Conservation (phyloP, 1,140 invertebrate genomes). For the Aleiodes sp. region DNA sequence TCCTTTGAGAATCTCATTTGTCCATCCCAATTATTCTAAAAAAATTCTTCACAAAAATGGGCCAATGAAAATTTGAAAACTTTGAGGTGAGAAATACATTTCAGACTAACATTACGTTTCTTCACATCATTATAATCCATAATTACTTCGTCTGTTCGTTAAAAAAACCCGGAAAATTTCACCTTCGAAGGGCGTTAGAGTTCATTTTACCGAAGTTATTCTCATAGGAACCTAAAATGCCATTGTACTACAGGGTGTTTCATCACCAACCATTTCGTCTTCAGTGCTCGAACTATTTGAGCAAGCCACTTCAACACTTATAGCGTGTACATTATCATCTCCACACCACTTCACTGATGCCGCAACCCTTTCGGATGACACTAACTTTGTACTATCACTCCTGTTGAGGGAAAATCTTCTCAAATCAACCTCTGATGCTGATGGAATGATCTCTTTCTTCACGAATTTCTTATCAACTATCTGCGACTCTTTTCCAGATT, state of each 20-base stretch:
- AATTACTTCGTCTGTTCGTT: no score
- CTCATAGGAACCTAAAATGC: not conserved
- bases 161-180: no score
- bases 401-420: constrained; percentile 39
- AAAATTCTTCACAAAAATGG: no score
- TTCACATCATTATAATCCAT: no score
- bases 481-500: not conserved
- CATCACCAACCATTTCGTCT: not conserved
- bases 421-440: constrained; percentile 38
- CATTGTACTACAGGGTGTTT: not conserved
- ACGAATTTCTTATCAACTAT: constrained; percentile 41
- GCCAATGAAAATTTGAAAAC: no score
- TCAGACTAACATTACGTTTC: no score
- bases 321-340: constrained; percentile 27
- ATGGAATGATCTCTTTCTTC: constrained; percentile 43
- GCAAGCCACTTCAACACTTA: constrained; percentile 30
- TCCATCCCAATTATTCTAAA: no score
- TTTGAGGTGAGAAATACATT: no score
- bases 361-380: not conserved
- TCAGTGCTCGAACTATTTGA: not conserved
- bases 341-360: constrained; percentile 30
- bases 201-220: no score
- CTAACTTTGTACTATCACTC: constrained; percentile 15
- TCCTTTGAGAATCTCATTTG: no score
- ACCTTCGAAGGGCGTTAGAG: no score